Conservation (phyloP, 2,113 vertebrate genomes). For the Pelmatolapia mariae region DNA sequence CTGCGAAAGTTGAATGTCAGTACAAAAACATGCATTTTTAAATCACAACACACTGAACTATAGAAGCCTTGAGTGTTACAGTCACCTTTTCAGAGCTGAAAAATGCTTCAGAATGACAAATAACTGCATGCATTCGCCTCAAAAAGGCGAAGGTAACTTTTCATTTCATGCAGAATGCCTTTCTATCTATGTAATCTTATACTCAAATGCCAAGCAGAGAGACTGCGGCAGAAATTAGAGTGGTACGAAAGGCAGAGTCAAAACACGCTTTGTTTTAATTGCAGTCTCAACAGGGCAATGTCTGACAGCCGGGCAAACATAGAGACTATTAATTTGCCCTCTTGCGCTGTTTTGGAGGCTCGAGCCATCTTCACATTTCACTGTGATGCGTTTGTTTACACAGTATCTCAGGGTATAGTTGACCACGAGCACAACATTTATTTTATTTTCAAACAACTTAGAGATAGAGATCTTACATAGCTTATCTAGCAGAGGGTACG, state of each 20-base stretch:
- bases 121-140: background rate
- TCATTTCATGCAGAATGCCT: background rate
- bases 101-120: background rate
- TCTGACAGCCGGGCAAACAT: slow-evolving; percentile 15
- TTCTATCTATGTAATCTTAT: background rate
- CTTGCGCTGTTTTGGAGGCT: background rate
- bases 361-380: background rate
- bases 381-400: background rate
- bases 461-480: background rate
- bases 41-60: background rate
- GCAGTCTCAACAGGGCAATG: background rate
- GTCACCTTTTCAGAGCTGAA: background rate
- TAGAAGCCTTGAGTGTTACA: background rate
- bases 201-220: background rate
- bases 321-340: background rate
- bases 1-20: background rate
- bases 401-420: background rate
- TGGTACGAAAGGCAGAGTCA: background rate
- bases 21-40: background rate
- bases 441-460: background rate
- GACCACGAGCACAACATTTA: background rate
- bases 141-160: background rate
- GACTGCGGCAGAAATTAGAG: background rate
- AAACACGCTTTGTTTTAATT: slow-evolving; percentile 1
- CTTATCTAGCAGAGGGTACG: background rate